Base-by-base conservation (phyloP, 2,888 invertebrate species). In the Drosophila neonasuta region DNA sequence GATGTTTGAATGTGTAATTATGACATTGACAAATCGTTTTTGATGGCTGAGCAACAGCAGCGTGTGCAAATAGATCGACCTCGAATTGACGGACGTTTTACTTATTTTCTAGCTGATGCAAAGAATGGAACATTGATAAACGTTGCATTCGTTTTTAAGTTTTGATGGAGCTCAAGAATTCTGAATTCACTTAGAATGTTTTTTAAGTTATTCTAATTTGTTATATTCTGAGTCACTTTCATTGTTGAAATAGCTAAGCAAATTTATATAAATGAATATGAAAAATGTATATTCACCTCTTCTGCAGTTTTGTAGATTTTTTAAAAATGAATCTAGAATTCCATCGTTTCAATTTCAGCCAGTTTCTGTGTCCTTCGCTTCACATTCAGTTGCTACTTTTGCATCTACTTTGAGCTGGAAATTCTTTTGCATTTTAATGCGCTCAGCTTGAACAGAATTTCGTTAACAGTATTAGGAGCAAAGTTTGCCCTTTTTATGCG, bases 11-110 rank as follows among this genome's bases (percentile, higher is more conserved):
- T 66, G 39, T 66, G 55, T 69, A 70, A 74, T 73, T 63, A 60
- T 57, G 59, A 44, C 56, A 68, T 55, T 63, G 73, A 74, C 56
- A 63, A 74, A 77, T 59, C 55, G 61, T 58, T 62, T 44, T 44
- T 54, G 44, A 41, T 54, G 34, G 15, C 30, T 30, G 24, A 34
- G 29, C 51, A 54, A 49, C 10, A 59, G 5, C 34, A 46, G 13
- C 34, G n/a, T 36, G 36, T 56, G 45, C 29, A 30, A 10, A 42
- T n/a, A 34, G 32, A 46, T 29, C 46, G 11, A 46, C 13, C 3
- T 36, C 13, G 9, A 46, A 46, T 8, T 41, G 15, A 41, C 15
- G 39, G 15, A 7, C 39, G 15, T 11, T 39, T 39, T 39, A 32
- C 10, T 32, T 36, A 36, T 36, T 36, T 36, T 36, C 24, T 34